phyloP scores from a whole-genome alignment of 2,113 vertebrate species.

The Xenopus laevis region DNA sequence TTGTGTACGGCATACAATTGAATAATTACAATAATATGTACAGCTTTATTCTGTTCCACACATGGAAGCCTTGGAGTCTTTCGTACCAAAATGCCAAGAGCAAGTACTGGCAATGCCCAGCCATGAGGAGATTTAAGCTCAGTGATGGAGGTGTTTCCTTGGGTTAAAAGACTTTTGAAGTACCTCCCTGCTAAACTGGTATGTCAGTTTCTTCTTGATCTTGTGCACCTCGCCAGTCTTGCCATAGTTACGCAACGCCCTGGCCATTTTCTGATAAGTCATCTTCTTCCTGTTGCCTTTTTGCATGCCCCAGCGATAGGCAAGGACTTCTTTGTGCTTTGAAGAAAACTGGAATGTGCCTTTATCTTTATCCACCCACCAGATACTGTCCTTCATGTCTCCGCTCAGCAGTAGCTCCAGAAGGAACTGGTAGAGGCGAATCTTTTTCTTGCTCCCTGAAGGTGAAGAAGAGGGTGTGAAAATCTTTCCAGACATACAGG shows the following conservation, averaged over 20 bases:
- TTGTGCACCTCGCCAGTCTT: conserved; percentile 98
- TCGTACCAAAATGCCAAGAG: conserved; percentile 23
- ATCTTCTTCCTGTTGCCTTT: conserved; percentile 99
- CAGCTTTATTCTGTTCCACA: neutral
- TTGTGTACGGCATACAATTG: no score
- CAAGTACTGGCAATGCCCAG: neutral
- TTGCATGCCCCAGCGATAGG: conserved; percentile 94
- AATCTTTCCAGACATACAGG: no score
- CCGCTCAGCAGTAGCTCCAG: conserved; percentile 90
- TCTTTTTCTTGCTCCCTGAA: conserved; percentile 96
- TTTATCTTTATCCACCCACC: conserved; percentile 98
- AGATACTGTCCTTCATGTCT: conserved; percentile 98
- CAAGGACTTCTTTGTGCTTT: conserved; percentile 95
- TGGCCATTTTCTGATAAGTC: conserved; percentile 99
- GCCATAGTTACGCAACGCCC: conserved; percentile 95
- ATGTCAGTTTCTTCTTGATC: conserved; percentile 97
- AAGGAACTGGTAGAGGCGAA: conserved; percentile 96
- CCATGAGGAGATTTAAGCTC: conserved; percentile 47
- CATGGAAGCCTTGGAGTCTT: conserved; percentile 5
- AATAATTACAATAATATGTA: conserved; percentile 24
- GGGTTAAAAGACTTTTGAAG: conserved; percentile 79
- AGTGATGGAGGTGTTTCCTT: conserved; percentile 77
- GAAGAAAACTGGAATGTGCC: conserved; percentile 98
- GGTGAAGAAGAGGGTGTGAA: conserved; percentile 4
- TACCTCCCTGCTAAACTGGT: conserved; percentile 97